Base-by-base conservation (phyloP, 2,888 invertebrate genomes). In the Epsilonema sp. region DNA sequence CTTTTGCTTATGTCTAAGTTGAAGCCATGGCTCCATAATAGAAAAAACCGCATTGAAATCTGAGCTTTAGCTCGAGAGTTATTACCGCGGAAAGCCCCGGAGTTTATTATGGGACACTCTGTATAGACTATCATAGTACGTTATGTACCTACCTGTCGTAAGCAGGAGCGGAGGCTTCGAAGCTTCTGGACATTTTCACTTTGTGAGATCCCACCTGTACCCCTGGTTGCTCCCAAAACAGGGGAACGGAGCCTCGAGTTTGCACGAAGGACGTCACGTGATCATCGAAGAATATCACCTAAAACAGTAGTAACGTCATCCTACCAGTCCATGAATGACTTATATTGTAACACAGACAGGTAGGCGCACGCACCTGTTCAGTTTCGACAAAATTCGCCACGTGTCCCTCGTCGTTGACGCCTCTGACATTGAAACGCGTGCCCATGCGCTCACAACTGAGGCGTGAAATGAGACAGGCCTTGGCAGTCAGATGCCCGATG, bases 321-420 rank as follows among this genome's bases (percentile, higher is more conserved):
- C n/a, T n/a, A n/a, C n/a, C n/a, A n/a, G n/a, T n/a, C n/a, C n/a
- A n/a, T n/a, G n/a, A n/a, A n/a, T n/a, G n/a, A n/a, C n/a, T n/a
- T n/a, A n/a, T n/a, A n/a, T n/a, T n/a, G n/a, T n/a, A n/a, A n/a
- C n/a, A n/a, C n/a, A n/a, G n/a, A n/a, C n/a, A n/a, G n/a, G n/a
- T n/a, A n/a, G n/a, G n/a, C n/a, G n/a, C n/a, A n/a, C 46, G 37
- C 19, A 89, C 83, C 73, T 99, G 97, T 70, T 97, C 97, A 1
- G 97, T 99, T 75, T 99, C 97, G 25, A 94, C 94, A 75, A 99
- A 99, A 73, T 99, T 99, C 1, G 97, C 97, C 19, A 97, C 97
- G 72, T 90, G 83, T 0, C 97, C 97, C 66, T 90, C 87, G 70
- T 99, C 97, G 69, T 99, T 94, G 53, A 83, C 84, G n/a, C 97